phyloP scores from a whole-genome alignment of 1,140 invertebrate species.

The Wasmannia auropunctata region DNA sequence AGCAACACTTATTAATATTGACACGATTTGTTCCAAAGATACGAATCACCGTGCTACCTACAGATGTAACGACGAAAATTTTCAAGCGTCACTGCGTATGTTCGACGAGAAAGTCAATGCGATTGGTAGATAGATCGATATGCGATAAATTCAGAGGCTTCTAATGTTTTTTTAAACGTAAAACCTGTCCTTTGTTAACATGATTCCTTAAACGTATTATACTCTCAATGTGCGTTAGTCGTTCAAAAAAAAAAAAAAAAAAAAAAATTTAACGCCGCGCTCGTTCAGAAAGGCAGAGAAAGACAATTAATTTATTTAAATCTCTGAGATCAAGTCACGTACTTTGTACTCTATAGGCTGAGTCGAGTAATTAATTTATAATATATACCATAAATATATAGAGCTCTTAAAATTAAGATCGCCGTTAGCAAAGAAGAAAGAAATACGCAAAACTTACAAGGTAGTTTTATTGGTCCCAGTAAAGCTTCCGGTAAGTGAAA shows the following conservation, averaged over 20 bases:
- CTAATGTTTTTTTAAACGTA: not conserved
- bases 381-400: constrained; percentile 66
- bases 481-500: constrained; percentile 63
- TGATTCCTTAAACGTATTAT: not conserved
- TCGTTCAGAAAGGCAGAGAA: constrained; percentile 18
- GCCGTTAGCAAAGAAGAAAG: constrained; percentile 42
- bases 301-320: constrained; percentile 67
- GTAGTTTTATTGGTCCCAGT: constrained; percentile 70
- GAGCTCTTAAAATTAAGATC: constrained; percentile 58
- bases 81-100: not conserved
- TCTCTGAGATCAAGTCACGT: constrained; percentile 81
- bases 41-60: not conserved
- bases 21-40: constrained; percentile 1
- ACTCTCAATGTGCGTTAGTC: not conserved
- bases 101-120: constrained; percentile 18
- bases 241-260: constrained; percentile 30
- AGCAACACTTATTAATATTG: not conserved
- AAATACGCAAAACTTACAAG: constrained; percentile 60
- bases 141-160: not conserved
- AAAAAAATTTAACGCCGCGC: constrained; percentile 23
- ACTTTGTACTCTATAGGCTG: constrained; percentile 82
- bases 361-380: constrained; percentile 72
- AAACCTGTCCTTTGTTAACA: constrained; percentile 48
- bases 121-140: not conserved
- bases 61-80: not conserved